A percentile compares a stretch with the other conserved stretches of the same genome.
Conservation (phyloP, 2,113 vertebrate species). For the Leptodactylus fuscus region DNA sequence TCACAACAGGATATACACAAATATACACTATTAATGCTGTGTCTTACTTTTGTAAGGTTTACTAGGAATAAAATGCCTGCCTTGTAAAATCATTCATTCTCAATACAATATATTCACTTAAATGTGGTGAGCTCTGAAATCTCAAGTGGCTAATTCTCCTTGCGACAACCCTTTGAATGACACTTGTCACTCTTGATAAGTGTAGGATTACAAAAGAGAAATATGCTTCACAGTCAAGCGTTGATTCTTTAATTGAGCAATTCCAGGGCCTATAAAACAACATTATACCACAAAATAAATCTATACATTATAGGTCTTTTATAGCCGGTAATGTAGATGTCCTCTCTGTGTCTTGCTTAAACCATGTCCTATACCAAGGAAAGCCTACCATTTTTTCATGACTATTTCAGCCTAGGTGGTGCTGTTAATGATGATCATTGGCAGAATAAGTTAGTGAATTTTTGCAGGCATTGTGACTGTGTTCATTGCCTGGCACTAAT, state of each 20-base stretch:
- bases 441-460: not conserved
- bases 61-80: not conserved
- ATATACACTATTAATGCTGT: not conserved
- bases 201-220: constrained; percentile 42
- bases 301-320: constrained; percentile 27
- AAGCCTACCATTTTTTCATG: not conserved
- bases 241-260: constrained; percentile 15
- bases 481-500: too few species aligned
- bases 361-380: not conserved
- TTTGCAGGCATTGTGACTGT: not conserved
- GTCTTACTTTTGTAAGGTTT: not conserved
- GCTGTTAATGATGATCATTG: not conserved
- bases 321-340: not conserved
- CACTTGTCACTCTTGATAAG: constrained; percentile 53
- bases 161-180: constrained; percentile 49
- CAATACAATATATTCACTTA: constrained; percentile 33
- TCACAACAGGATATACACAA: not conserved
- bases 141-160: constrained; percentile 50
- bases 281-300: constrained; percentile 37
- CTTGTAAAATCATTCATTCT: constrained; percentile 31
- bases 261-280: constrained; percentile 20
- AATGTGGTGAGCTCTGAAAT: constrained; percentile 37
- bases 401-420: not conserved
- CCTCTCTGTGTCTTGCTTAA: not conserved
- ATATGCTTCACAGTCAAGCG: constrained; percentile 24